Conservation (phyloP, 2,113 vertebrate species). For the Tor tambroides region DNA sequence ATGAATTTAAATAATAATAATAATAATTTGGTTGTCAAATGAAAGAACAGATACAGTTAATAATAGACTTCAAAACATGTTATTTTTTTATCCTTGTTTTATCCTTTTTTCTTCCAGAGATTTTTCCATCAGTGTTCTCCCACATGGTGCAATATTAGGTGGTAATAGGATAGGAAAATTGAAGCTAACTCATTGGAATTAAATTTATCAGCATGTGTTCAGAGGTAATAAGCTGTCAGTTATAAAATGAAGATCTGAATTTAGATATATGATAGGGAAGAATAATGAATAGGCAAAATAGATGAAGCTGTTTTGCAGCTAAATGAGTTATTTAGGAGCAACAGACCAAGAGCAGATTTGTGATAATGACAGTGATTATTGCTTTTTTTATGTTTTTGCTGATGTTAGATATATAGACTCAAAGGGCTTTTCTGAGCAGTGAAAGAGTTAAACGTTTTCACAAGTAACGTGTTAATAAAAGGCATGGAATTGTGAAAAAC, state of each 20-base stretch:
- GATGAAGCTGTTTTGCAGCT: conserved; percentile 79
- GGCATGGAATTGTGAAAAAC: conserved; percentile 63
- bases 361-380: conserved; percentile 76
- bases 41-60: conserved; percentile 16
- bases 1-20: conserved; percentile 23
- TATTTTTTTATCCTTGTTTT: conserved; percentile 7
- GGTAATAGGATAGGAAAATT: conserved; percentile 80
- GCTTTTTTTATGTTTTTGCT: conserved; percentile 50
- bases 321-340: conserved; percentile 80
- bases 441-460: conserved; percentile 65
- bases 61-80: conserved; percentile 1
- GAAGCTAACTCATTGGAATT: conserved; percentile 80
- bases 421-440: conserved; percentile 5
- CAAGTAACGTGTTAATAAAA: conserved; percentile 47
- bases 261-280: conserved; percentile 81
- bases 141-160: conserved; percentile 70
- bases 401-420: neutral
- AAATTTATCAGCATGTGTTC: conserved; percentile 83
- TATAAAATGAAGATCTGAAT: conserved; percentile 82
- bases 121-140: conserved; percentile 61
- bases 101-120: neutral
- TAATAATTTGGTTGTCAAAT: neutral
- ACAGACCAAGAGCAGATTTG: conserved; percentile 72
- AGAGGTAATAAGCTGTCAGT: conserved; percentile 84
- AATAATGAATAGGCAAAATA: conserved; percentile 79